Evolutionary conservation across 2,888 invertebrate species (phyloP).

Genomic region (Anthrax anthrax): DNA sequence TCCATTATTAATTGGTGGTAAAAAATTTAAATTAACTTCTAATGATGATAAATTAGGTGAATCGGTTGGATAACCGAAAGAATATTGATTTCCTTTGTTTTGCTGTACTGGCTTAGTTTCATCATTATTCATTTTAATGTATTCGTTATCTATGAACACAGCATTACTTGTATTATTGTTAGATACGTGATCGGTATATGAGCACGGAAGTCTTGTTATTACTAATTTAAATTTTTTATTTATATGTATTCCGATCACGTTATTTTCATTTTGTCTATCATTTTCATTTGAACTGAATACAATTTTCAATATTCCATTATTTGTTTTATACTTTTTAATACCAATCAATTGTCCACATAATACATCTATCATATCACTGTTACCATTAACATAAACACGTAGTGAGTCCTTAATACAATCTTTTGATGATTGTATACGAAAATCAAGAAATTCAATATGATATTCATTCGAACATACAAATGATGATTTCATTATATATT

Average conservation of each 20-base stretch:
- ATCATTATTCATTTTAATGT: too few species aligned
- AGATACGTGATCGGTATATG: not conserved
- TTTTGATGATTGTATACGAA: slow-evolving; percentile 35
- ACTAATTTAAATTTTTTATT: slow-evolving; percentile 38
- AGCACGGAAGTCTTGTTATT: slow-evolving; percentile 37
- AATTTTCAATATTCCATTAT: slow-evolving; percentile 35
- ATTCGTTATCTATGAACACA: not conserved
- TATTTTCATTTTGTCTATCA: not conserved
- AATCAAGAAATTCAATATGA: slow-evolving; percentile 42
- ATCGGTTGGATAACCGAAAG: too few species aligned
- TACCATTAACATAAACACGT: slow-evolving; percentile 31
- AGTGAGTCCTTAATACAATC: slow-evolving; percentile 40
- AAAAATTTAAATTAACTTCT: too few species aligned
- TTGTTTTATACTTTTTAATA: slow-evolving; percentile 35
- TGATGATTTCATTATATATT: slow-evolving; percentile 37
- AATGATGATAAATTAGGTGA: too few species aligned
- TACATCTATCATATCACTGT: slow-evolving; percentile 24
- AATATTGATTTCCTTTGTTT: too few species aligned
- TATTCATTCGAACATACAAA: slow-evolving; percentile 37
- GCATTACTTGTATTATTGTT: not conserved
- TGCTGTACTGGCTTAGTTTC: too few species aligned
- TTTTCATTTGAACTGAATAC: slow-evolving; percentile 34
- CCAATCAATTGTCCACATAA: slow-evolving; percentile 39
- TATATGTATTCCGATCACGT: slow-evolving; percentile 19
- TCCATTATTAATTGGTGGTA: too few species aligned